Percentiles rank a stretch among this genome's conserved stretches.
Evolutionary conservation across 2,888 invertebrate genomes (phyloP).

Genomic region (Fragum fragum): DNA sequence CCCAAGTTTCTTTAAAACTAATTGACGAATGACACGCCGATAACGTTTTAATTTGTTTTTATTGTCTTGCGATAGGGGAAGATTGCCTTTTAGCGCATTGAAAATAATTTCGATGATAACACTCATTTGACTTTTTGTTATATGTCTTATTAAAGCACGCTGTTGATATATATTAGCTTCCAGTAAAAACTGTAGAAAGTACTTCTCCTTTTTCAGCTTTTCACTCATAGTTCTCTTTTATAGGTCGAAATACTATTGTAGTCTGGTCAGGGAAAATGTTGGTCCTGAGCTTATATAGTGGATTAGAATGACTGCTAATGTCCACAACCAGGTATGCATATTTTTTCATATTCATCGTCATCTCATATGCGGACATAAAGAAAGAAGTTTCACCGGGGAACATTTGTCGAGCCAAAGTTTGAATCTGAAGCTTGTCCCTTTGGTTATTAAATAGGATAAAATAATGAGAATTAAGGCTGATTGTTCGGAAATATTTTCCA

Average conservation of each 20-base stretch:
- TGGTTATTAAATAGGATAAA: slow-evolving; percentile 58
- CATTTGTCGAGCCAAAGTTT: slow-evolving; percentile 65
- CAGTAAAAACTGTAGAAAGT: slow-evolving; percentile 41
- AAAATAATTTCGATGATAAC: slow-evolving; percentile 45
- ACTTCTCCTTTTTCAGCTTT: slow-evolving; percentile 39
- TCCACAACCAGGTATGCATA: slow-evolving; percentile 58
- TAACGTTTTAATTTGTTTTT: slow-evolving; percentile 42
- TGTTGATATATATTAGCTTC: slow-evolving; percentile 42
- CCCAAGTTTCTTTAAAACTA: slow-evolving; percentile 38
- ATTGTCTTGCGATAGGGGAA: slow-evolving; percentile 6
- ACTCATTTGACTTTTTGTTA: slow-evolving; percentile 38
- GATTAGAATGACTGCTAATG: slow-evolving; percentile 40
- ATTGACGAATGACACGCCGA: slow-evolving; percentile 29
- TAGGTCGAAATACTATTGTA: slow-evolving; percentile 43
- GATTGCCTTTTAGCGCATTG: slow-evolving; percentile 45
- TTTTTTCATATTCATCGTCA: slow-evolving; percentile 38
- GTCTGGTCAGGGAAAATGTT: slow-evolving; percentile 44
- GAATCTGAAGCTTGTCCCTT: slow-evolving; percentile 56
- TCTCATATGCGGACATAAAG: slow-evolving; percentile 57
- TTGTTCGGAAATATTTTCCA: slow-evolving; percentile 62
- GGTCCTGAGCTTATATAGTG: slow-evolving; percentile 39
- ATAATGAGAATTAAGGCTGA: slow-evolving; percentile 65
- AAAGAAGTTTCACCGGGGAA: slow-evolving; percentile 57
- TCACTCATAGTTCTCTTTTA: slow-evolving; percentile 33
- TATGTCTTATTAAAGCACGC: slow-evolving; percentile 31